phyloP scores from a whole-genome alignment of 2,888 invertebrate species.

The Cephalotes varians region DNA sequence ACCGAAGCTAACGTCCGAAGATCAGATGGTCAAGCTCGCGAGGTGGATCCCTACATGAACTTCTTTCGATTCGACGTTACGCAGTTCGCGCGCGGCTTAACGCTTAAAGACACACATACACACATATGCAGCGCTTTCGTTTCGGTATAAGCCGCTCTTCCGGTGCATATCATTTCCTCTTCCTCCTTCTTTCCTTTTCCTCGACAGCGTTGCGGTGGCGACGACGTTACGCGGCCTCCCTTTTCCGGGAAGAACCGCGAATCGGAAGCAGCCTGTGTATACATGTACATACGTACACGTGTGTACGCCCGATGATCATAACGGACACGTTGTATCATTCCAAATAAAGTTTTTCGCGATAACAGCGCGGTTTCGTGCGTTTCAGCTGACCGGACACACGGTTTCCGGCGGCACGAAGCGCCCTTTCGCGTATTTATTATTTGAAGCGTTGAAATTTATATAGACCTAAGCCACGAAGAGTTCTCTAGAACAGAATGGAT shows the following conservation, averaged over 20 bases:
- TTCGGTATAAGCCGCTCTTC: conserved; percentile 60
- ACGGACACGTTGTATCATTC: conserved; percentile 26
- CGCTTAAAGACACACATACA: conserved; percentile 47
- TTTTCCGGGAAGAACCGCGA: conserved; percentile 46
- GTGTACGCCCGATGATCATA: conserved; percentile 40
- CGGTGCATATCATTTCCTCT: conserved; percentile 47
- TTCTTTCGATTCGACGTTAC: conserved; percentile 18
- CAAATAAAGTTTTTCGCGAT: conserved; percentile 30
- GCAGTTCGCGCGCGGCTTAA: conserved; percentile 57
- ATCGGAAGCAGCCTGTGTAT: conserved; percentile 57
- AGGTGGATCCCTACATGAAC: neutral
- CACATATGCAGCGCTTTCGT: conserved; percentile 50
- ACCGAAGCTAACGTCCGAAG: neutral
- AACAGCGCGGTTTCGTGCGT: neutral
- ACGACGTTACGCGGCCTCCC: conserved; percentile 52
- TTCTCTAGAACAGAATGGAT: conserved; percentile 6
- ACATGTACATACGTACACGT: conserved; percentile 63
- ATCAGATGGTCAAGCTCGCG: neutral
- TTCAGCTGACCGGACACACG: neutral
- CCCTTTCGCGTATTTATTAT: conserved; percentile 24
- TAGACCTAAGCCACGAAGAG: conserved; percentile 27
- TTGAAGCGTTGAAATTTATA: conserved; percentile 47
- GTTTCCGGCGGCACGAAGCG: neutral
- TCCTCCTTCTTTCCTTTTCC: conserved; percentile 30
- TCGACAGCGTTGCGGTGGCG: conserved; percentile 23